Evolutionary conservation across 30 jellyfish, hydroid and myxozoan genomes (phyloP).

Genomic region (Aurelia sp.): DNA sequence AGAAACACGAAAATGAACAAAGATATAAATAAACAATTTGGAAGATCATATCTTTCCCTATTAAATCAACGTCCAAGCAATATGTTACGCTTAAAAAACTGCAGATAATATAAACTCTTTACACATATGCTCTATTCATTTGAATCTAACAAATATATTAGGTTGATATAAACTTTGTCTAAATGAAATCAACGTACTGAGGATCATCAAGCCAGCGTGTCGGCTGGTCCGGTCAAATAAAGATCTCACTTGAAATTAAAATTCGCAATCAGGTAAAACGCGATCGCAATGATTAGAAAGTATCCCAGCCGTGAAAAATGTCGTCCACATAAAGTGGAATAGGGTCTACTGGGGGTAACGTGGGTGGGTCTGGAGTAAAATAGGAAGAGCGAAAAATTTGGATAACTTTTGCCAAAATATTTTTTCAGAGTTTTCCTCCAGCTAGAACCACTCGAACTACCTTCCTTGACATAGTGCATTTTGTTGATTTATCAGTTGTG

Average conservation of each 20-base stretch:
- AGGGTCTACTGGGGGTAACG: too few relatives aligned
- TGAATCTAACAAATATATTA: constrained; percentile 73
- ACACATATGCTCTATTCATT: constrained; percentile 56
- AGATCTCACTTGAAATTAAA: constrained; percentile 13
- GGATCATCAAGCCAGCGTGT: constrained; percentile 38
- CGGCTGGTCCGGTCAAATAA: constrained; percentile 45
- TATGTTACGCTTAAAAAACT: constrained; percentile 66
- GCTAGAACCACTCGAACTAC: too few relatives aligned
- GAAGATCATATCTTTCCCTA: constrained; percentile 80
- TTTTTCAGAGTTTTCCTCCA: too few relatives aligned
- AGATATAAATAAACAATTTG: constrained; percentile 28
- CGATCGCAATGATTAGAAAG: neutral
- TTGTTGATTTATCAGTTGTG: too few relatives aligned
- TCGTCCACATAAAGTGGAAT: too few relatives aligned
- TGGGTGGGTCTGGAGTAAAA: too few relatives aligned
- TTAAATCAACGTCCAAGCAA: constrained; percentile 74
- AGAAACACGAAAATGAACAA: too few relatives aligned
- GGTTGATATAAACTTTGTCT: constrained; percentile 64
- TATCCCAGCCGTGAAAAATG: neutral
- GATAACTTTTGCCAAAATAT: too few relatives aligned
- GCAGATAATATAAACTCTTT: constrained; percentile 71
- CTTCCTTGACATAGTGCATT: too few relatives aligned
- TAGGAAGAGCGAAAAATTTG: too few relatives aligned
- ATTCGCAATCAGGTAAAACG: constrained; percentile 29
- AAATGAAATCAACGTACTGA: constrained; percentile 48